Percentiles rank a stretch among this genome's conserved stretches.
Conservation (phyloP, 2,113 vertebrate species). For the Myrmecobius fasciatus region DNA sequence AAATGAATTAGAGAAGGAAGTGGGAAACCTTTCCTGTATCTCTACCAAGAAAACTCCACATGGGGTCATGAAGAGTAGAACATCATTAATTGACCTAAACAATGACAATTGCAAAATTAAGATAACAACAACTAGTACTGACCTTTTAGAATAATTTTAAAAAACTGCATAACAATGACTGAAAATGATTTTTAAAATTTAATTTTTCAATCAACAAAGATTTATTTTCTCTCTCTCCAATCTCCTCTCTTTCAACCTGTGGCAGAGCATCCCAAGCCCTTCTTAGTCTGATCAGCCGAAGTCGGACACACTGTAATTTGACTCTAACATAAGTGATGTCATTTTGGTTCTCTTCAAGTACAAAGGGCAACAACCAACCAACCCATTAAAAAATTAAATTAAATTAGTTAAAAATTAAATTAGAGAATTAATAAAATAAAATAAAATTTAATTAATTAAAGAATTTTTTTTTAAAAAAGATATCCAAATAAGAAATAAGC, state of each 20-base stretch:
- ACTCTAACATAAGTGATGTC: too few relatives aligned
- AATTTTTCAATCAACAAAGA: not conserved
- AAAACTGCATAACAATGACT: not conserved
- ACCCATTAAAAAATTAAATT: too few relatives aligned
- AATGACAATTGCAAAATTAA: not conserved
- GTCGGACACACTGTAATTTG: too few relatives aligned
- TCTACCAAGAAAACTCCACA: not conserved
- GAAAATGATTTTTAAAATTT: not conserved
- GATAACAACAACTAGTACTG: not conserved
- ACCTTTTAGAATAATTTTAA: not conserved
- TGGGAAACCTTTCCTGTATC: not conserved
- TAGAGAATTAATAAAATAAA: too few relatives aligned
- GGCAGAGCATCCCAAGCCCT: too few relatives aligned
- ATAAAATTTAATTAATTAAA: too few relatives aligned
- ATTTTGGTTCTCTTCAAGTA: too few relatives aligned
- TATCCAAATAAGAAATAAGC: not conserved
- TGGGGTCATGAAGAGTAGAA: not conserved
- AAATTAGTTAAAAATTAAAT: too few relatives aligned
- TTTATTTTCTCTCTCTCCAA: not conserved
- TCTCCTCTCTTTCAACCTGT: not conserved
- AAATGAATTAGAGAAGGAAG: not conserved
- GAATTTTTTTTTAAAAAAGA: too few relatives aligned
- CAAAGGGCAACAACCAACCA: too few relatives aligned
- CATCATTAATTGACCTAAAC: not conserved
- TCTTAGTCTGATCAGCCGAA: too few relatives aligned